Conservation (phyloP, 2,888 invertebrate species). For the Apodemia zela region DNA sequence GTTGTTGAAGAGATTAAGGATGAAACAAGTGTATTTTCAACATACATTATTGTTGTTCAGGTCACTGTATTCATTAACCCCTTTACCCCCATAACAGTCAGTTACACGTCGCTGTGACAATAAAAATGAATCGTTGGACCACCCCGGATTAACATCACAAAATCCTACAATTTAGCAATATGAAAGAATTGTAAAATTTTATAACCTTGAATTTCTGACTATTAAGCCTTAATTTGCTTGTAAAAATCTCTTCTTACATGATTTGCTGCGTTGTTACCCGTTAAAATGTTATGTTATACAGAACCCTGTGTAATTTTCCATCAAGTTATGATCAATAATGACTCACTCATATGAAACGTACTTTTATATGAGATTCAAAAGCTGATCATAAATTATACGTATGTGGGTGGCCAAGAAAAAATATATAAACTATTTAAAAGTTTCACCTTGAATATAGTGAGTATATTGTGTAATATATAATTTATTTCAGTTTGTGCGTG, state of each 20-base stretch:
- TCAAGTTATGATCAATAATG: slow-evolving; percentile 47
- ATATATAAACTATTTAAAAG: too few relatives aligned
- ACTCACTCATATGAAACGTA: slow-evolving; percentile 32
- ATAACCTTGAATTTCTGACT: slow-evolving; percentile 62
- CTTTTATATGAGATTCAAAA: slow-evolving; percentile 3
- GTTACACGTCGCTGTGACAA: background rate
- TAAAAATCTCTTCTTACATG: slow-evolving; percentile 42
- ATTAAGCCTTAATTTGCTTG: slow-evolving; percentile 45
- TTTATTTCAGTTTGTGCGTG: too few relatives aligned
- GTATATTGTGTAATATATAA: too few relatives aligned
- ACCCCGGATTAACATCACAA: background rate
- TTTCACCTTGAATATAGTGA: too few relatives aligned
- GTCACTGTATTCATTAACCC: background rate
- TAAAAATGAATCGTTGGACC: background rate
- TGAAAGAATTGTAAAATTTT: slow-evolving; percentile 59
- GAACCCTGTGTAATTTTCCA: slow-evolving; percentile 36
- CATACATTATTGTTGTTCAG: too few relatives aligned
- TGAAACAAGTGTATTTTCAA: too few relatives aligned
- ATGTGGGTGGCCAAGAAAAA: slow-evolving; percentile 4
- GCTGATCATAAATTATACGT: slow-evolving; percentile 4
- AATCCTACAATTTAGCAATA: background rate
- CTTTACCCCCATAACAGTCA: background rate
- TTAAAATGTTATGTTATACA: slow-evolving; percentile 28
- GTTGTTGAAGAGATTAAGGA: too few relatives aligned
- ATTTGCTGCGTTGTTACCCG: slow-evolving; percentile 36